phyloP scores from a whole-genome alignment of 2,113 vertebrate species.

The Athene cunicularia region DNA sequence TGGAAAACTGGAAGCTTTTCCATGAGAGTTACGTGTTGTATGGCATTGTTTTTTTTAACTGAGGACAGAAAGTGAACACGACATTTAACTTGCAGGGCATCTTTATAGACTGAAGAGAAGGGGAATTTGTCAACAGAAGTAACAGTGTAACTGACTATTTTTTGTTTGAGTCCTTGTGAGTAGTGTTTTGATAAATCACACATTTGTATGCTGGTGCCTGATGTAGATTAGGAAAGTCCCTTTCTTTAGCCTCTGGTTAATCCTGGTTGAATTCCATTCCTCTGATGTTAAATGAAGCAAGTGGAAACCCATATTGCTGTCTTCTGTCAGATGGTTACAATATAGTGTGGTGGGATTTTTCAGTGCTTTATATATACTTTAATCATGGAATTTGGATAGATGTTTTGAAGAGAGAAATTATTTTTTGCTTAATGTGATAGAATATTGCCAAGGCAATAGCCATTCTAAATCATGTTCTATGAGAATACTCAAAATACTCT shows the following conservation, averaged over 20 bases:
- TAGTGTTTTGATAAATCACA: neutral
- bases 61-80: neutral
- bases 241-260: neutral
- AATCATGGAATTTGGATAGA: neutral
- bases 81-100: rapidly evolving
- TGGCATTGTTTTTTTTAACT: neutral
- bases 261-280: conserved; percentile 28
- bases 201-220: neutral
- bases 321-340: neutral
- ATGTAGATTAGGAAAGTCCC: neutral
- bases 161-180: neutral
- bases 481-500: neutral
- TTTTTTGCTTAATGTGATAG: neutral
- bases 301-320: neutral
- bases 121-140: neutral
- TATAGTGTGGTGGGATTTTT: neutral
- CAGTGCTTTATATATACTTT: neutral
- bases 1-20: neutral
- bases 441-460: neutral
- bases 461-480: neutral
- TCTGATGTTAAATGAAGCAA: conserved; percentile 6
- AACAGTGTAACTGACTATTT: neutral
- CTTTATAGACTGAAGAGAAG: neutral
- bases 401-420: neutral
- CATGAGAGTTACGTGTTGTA: neutral